Evolutionary conservation across 2,797 vertebrate genomes (phyloP).

Genomic region (Labeo calbasu): DNA sequence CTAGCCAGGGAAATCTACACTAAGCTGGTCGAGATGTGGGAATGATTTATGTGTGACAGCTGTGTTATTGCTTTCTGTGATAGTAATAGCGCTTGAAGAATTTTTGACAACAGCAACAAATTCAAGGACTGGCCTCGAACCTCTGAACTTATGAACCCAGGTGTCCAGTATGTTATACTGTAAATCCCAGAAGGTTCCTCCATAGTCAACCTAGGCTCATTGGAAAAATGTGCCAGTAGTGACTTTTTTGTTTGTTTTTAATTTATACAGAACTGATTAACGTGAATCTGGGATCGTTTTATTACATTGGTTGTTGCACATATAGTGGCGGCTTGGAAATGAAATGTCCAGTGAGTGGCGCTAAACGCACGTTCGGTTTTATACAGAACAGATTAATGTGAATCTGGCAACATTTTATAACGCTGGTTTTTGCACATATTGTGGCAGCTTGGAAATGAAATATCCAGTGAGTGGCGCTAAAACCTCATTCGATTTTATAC

Average conservation of each 20-base stretch:
- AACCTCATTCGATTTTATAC: not conserved
- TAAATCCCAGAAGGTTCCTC: not conserved
- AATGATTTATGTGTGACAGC: constrained; percentile 44
- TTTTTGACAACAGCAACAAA: constrained; percentile 19
- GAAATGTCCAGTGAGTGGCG: not conserved
- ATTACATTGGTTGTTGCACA: no score
- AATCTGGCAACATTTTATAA: not conserved
- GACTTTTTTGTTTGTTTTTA: no score
- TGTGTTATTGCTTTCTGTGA: constrained; percentile 24
- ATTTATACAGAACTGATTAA: no score
- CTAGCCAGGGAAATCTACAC: constrained; percentile 37
- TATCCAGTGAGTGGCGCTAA: not conserved
- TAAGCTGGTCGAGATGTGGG: not conserved
- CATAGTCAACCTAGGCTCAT: not conserved
- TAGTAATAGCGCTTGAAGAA: constrained; percentile 27
- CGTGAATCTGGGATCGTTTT: no score
- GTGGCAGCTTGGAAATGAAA: not conserved
- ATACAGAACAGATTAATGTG: not conserved
- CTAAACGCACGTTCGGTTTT: not conserved
- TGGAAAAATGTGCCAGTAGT: not conserved
- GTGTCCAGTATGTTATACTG: constrained; percentile 4
- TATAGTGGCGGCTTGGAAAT: no score
- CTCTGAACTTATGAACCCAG: constrained; percentile 19
- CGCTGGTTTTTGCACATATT: not conserved
- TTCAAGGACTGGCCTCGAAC: constrained; percentile 38